Conservation (phyloP, 2,797 vertebrate species). For the Chlorospingus semifuscus region DNA sequence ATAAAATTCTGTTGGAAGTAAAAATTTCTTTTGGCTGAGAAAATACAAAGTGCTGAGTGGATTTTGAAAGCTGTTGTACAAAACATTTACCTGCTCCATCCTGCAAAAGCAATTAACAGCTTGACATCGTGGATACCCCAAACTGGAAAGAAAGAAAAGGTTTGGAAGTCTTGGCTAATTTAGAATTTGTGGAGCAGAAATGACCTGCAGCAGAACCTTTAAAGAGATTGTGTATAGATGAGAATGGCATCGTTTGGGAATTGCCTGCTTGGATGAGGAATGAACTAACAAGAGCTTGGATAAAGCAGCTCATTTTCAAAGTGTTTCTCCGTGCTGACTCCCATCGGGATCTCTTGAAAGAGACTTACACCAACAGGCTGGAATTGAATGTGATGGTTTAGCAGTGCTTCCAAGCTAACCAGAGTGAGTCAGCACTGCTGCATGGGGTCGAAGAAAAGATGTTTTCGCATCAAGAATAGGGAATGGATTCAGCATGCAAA, state of each 20-base stretch:
- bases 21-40: not conserved
- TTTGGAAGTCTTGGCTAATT: not conserved
- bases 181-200: not conserved
- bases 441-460: not conserved
- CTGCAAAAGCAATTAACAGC: not conserved
- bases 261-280: not conserved
- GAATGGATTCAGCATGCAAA: not conserved
- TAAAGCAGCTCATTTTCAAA: not conserved
- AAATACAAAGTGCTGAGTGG: not conserved
- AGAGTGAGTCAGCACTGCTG: not conserved
- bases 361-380: not conserved
- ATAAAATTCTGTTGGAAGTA: conserved; percentile 5
- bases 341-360: not conserved
- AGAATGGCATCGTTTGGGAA: not conserved
- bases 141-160: not conserved
- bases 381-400: not conserved
- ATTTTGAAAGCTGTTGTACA: not conserved
- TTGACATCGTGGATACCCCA: not conserved
- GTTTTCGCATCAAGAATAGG: not conserved
- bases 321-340: not conserved
- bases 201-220: not conserved
- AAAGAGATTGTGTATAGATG: not conserved
- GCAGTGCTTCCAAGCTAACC: not conserved
- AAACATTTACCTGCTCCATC: not conserved
- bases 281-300: not conserved